Evolutionary conservation across 2,888 invertebrate species (phyloP).

Genomic region (Teleiodes luculella): DNA sequence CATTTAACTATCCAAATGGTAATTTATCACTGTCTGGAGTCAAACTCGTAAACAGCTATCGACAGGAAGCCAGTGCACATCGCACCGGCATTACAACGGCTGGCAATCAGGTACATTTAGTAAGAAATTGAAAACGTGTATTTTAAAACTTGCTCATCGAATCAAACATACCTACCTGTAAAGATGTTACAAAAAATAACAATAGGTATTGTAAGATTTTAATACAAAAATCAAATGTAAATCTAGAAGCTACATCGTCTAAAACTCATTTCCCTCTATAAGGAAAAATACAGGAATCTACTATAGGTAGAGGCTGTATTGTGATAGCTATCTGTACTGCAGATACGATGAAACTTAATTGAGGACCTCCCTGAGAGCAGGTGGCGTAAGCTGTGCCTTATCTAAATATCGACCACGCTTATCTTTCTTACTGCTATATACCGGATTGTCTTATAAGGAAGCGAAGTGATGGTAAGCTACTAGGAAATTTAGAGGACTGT

Average conservation of each 20-base stretch:
- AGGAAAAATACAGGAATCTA: constrained; percentile 3
- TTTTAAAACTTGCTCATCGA: no score
- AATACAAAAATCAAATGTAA: no score
- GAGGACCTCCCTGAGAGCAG: constrained; percentile 17
- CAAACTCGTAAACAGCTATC: constrained; percentile 17
- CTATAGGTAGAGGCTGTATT: constrained; percentile 6
- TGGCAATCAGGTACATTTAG: no score
- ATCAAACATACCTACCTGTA: no score
- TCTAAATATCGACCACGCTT: constrained; percentile 17
- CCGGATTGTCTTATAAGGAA: background rate
- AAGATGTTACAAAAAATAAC: no score
- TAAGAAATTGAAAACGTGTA: no score
- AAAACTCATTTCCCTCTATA: background rate
- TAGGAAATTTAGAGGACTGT: constrained; percentile 15
- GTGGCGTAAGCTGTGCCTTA: constrained; percentile 19
- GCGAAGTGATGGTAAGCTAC: background rate
- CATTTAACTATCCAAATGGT: constrained; percentile 4
- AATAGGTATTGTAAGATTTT: no score
- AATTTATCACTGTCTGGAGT: constrained; percentile 13
- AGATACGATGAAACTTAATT: constrained; percentile 19
- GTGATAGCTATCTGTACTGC: constrained; percentile 15
- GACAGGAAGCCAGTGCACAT: constrained; percentile 13
- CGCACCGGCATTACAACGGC: background rate
- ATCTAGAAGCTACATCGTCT: background rate
- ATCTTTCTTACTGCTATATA: background rate